Evolutionary conservation across 2,797 vertebrate species (phyloP).

Genomic region (Cygnus olor): DNA sequence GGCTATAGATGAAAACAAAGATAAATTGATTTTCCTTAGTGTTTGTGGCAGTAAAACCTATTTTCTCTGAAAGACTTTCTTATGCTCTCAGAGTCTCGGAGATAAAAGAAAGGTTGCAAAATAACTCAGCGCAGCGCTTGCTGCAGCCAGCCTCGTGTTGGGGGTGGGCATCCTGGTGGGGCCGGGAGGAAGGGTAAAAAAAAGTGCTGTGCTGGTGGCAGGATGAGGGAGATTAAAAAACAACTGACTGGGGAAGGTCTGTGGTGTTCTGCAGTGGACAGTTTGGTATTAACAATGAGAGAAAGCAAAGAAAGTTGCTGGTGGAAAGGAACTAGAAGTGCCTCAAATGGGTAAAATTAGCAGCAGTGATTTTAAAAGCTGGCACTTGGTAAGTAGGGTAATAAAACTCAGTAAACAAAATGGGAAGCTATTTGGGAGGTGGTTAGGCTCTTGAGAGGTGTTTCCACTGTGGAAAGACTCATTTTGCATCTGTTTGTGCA

Average conservation of each 20-base stretch:
- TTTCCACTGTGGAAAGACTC: not conserved
- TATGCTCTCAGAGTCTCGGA: not conserved
- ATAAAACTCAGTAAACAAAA: constrained; percentile 57
- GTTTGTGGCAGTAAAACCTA: not conserved
- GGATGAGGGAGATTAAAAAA: not conserved
- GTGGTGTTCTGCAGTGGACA: not conserved
- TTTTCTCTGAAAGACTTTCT: not conserved
- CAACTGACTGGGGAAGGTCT: not conserved
- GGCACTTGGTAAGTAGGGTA: constrained; percentile 16
- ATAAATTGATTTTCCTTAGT: not conserved
- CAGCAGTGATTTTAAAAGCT: constrained; percentile 14
- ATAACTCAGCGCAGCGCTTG: not conserved
- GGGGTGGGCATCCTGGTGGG: not conserved
- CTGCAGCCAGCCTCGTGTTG: not conserved
- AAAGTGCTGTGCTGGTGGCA: fast-evolving
- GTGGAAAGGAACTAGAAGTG: not conserved
- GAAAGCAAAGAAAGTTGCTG: not conserved
- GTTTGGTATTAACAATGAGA: not conserved
- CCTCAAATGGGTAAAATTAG: constrained; percentile 50
- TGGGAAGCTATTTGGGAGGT: constrained; percentile 14
- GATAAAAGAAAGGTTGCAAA: not conserved
- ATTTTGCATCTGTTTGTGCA: constrained; percentile 43
- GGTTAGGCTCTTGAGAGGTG: constrained; percentile 17
- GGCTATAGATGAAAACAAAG: not conserved
- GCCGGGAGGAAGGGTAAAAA: not conserved